phyloP scores from a whole-genome alignment of 2,888 invertebrate genomes.

The Stenodema calcarata region DNA sequence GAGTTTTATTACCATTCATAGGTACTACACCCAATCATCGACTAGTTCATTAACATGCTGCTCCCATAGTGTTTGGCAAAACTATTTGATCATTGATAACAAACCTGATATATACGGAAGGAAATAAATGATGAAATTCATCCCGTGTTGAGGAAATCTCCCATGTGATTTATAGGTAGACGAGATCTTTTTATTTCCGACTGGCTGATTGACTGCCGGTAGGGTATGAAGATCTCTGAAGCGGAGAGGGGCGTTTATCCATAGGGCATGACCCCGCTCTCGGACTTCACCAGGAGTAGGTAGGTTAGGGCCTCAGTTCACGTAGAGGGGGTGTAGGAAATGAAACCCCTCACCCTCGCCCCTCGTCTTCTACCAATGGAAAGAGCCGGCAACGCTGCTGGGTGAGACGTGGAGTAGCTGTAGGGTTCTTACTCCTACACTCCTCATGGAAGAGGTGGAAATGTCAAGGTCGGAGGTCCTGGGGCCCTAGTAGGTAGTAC shows the following conservation, averaged over 20 bases:
- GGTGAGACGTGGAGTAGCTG: neutral
- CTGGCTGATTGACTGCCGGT: no score
- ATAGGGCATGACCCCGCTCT: neutral
- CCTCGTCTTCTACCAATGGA: neutral
- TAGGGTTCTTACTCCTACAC: neutral
- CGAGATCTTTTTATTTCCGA: no score
- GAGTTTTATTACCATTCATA: no score
- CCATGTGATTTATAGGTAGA: no score
- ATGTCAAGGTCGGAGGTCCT: slow-evolving; percentile 17
- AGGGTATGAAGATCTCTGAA: no score
- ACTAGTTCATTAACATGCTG: no score
- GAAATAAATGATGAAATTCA: no score
- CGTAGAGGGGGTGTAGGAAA: neutral
- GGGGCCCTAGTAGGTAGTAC: neutral
- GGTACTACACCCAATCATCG: no score
- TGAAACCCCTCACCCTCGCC: neutral
- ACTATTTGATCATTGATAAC: no score
- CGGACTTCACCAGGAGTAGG: neutral
- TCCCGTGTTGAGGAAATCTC: no score
- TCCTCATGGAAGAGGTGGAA: neutral
- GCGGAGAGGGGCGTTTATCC: neutral
- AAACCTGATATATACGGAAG: no score
- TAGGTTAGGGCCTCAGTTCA: neutral
- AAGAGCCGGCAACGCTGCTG: neutral
- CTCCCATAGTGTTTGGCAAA: no score